phyloP scores from a whole-genome alignment of 2,888 invertebrate genomes.

The Calliphora vomitoria region DNA sequence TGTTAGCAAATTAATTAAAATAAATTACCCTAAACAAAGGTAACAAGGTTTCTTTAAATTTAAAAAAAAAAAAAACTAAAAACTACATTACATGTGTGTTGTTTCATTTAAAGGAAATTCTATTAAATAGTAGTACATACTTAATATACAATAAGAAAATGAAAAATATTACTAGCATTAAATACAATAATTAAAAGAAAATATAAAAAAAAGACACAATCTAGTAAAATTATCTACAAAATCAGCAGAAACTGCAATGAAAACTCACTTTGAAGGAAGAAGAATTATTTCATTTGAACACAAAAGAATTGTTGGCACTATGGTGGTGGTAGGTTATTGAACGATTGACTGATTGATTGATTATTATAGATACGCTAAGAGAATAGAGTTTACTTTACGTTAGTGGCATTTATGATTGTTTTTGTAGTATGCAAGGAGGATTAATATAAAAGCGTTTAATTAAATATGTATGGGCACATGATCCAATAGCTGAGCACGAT shows the following conservation, averaged over 20 bases:
- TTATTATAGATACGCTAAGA: not conserved
- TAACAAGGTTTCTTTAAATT: not conserved
- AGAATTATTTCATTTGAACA: slow-evolving; percentile 18
- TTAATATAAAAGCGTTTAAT: slow-evolving; percentile 68
- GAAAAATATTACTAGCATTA: slow-evolving; percentile 3
- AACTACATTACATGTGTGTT: slow-evolving; percentile 24
- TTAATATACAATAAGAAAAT: slow-evolving; percentile 8
- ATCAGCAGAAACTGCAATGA: not conserved
- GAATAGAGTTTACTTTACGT: not conserved
- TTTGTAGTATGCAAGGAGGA: no score
- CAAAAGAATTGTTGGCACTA: slow-evolving; percentile 65
- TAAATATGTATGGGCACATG: slow-evolving; percentile 93
- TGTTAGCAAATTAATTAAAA: slow-evolving; percentile 31
- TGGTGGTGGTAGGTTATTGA: slow-evolving; percentile 45
- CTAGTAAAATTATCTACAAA: slow-evolving; percentile 30
- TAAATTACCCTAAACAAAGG: slow-evolving; percentile 38
- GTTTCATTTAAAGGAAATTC: slow-evolving; percentile 19
- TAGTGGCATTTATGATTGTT: not conserved
- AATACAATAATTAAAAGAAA: slow-evolving; percentile 8
- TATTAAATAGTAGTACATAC: slow-evolving; percentile 29
- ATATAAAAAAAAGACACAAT: slow-evolving; percentile 22
- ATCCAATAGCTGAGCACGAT: slow-evolving; percentile 89
- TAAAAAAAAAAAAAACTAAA: slow-evolving; percentile 12
- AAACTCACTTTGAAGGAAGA: slow-evolving; percentile 29
- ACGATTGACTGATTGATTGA: not conserved